Evolutionary conservation across 1,140 invertebrate genomes (phyloP).

Genomic region (Calosoma granatense): DNA sequence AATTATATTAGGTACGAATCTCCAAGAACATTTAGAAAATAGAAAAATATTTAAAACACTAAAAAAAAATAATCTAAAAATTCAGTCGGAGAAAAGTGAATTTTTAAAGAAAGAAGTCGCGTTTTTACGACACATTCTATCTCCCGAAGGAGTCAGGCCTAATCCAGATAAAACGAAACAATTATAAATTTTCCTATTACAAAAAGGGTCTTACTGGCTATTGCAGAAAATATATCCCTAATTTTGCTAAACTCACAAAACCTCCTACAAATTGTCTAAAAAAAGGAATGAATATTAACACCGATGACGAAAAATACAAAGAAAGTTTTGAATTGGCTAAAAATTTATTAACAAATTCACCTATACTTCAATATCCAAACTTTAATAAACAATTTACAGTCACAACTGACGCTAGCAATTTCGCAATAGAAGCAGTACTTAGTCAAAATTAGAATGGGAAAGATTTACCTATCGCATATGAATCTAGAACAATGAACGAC

Average conservation of each 20-base stretch:
- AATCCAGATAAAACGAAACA: slow-evolving; percentile 29
- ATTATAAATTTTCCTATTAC: slow-evolving; percentile 28
- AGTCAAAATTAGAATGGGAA: slow-evolving; percentile 16
- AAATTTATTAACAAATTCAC: slow-evolving; percentile 14
- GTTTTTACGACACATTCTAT: slow-evolving; percentile 34
- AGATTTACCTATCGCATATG: slow-evolving; percentile 10
- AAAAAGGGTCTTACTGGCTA: too few species aligned
- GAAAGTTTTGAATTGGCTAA: slow-evolving; percentile 19
- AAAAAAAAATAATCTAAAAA: slow-evolving; percentile 28
- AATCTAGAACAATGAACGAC: slow-evolving; percentile 5
- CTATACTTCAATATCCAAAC: slow-evolving; percentile 20
- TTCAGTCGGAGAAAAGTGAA: slow-evolving; percentile 35
- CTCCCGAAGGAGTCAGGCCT: slow-evolving; percentile 28
- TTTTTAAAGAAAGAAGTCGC: slow-evolving; percentile 32
- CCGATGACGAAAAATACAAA: neutral
- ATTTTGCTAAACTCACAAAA: slow-evolving; percentile 26
- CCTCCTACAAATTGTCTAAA: slow-evolving; percentile 26
- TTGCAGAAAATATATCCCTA: slow-evolving; percentile 17
- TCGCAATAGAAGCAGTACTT: slow-evolving; percentile 17
- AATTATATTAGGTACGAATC: slow-evolving; percentile 15
- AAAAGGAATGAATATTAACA: slow-evolving; percentile 14
- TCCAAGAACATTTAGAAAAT: slow-evolving; percentile 33
- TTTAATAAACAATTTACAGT: slow-evolving; percentile 17
- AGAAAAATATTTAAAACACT: slow-evolving; percentile 32
- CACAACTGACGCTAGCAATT: slow-evolving; percentile 16